Conservation (phyloP, 2,113 vertebrate species). For the Herpetotheres cachinnans region DNA sequence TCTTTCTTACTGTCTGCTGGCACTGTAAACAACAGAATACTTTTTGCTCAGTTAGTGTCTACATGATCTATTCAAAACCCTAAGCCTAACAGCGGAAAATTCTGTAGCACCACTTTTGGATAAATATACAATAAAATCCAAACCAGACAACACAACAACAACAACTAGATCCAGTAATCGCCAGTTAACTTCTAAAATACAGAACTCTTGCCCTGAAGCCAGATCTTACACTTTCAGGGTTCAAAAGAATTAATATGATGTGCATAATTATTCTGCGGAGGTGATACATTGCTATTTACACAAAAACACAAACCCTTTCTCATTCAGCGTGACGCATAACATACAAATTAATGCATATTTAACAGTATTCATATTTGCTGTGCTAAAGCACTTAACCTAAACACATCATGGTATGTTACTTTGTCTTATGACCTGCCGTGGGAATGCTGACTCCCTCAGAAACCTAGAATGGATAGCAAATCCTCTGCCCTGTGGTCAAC, state of each 20-base stretch:
- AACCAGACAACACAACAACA: background rate
- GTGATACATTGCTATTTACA: background rate
- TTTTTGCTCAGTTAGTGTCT: background rate
- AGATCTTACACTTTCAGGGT: background rate
- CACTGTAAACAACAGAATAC: background rate
- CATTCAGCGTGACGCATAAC: background rate
- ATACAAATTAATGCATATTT: slow-evolving; percentile 5
- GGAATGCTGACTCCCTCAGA: slow-evolving; percentile 75
- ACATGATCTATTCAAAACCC: background rate
- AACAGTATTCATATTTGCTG: slow-evolving; percentile 31
- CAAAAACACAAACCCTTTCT: background rate
- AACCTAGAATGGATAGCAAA: slow-evolving; percentile 78
- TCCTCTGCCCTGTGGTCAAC: slow-evolving; percentile 85
- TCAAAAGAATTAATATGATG: background rate
- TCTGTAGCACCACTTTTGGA: background rate
- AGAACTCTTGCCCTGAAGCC: background rate
- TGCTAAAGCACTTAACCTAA: slow-evolving; percentile 67
- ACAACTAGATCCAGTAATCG: background rate
- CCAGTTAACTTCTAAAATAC: background rate
- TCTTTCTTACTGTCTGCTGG: background rate
- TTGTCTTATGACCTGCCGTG: slow-evolving; percentile 64
- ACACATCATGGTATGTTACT: slow-evolving; percentile 74
- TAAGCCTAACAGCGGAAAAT: background rate
- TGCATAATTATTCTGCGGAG: background rate
- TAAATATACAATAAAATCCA: background rate